Base-by-base conservation (phyloP, 2,888 invertebrate genomes). In the Bellardia bayeri region DNA sequence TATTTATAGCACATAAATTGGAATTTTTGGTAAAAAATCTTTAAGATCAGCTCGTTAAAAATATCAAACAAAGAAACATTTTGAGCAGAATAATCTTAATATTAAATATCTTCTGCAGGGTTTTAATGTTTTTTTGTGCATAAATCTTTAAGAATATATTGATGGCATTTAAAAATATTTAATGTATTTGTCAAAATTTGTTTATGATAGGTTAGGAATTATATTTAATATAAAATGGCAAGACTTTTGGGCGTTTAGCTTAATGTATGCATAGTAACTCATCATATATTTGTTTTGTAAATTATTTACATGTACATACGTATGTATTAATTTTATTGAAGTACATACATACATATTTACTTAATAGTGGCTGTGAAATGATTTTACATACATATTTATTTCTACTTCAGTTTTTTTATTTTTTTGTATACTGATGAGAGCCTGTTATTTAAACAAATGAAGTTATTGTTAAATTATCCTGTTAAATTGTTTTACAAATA, bases 371-470 rank as follows among this genome's bases (percentile, higher is more conserved):
- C 11, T 74, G n/a, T 3, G 9, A 74, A 58, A 45, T 42, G 11
- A 72, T 56, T 56, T 8, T 51, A n/a, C 7, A 8, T 40, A n/a
- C 1, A 13, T 63, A 63, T 71, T 56, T 16, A 16, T 74, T 58
- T 72, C 3, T 16, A 71, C 11, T 40, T 16, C 42, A 16, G 7
- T 40, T 9, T 42, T 71, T 71, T 11, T 30, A 54, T 71, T 33
- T 71, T 9, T 56, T 16, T 14, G 3, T 40, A 16, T 23, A 33
- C 42, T 83, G 51, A 72, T 87, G 87, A 37, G 72, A 16, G n/a
- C 87, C 88, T 87, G 81, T 54, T 81, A 75, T 85, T 87, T 75
- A 74, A 88, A 88, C 88, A 88, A 88, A 88, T 85, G 81, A 71
- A 88, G 81, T 88, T 88, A 82, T 85, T 83, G 78, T 74, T 87